A percentile compares a stretch with the other conserved stretches of the same genome.
phyloP scores from a whole-genome alignment of 2,888 invertebrate species.

The Cacoxenus indagator region DNA sequence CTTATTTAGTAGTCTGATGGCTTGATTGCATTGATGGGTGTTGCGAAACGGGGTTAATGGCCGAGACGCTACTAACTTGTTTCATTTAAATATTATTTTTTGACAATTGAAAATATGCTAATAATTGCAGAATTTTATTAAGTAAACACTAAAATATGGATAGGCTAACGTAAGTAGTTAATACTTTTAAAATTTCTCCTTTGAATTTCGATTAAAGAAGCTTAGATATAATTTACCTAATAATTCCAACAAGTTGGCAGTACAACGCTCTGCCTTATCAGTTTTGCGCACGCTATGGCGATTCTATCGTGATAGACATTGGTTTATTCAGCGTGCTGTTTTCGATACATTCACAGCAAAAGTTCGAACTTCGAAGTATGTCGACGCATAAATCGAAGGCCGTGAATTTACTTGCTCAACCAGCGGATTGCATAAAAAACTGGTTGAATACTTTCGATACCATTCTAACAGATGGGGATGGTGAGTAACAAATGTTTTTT shows the following conservation, averaged over 20 bases:
- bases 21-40: too few relatives aligned
- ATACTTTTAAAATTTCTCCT: too few relatives aligned
- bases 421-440: slow-evolving; percentile 74
- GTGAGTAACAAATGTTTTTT: slow-evolving; percentile 71
- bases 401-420: slow-evolving; percentile 74
- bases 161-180: too few relatives aligned
- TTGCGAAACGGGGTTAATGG: too few relatives aligned
- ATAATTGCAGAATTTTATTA: too few relatives aligned
- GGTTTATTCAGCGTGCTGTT: slow-evolving; percentile 26
- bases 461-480: slow-evolving; percentile 88
- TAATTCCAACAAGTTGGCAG: background rate
- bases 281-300: background rate
- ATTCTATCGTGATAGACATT: background rate
- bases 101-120: too few relatives aligned
- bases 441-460: slow-evolving; percentile 83
- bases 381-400: slow-evolving; percentile 53
- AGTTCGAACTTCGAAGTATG: slow-evolving; percentile 54
- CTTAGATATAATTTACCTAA: background rate
- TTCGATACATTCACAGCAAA: slow-evolving; percentile 33
- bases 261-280: background rate
- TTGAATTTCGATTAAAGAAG: background rate
- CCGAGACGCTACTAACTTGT: too few relatives aligned
- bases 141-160: too few relatives aligned
- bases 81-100: too few relatives aligned
- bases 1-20: too few relatives aligned